Base-by-base conservation (phyloP, 2,797 vertebrate genomes). In the Chaenodraco wilsoni region DNA sequence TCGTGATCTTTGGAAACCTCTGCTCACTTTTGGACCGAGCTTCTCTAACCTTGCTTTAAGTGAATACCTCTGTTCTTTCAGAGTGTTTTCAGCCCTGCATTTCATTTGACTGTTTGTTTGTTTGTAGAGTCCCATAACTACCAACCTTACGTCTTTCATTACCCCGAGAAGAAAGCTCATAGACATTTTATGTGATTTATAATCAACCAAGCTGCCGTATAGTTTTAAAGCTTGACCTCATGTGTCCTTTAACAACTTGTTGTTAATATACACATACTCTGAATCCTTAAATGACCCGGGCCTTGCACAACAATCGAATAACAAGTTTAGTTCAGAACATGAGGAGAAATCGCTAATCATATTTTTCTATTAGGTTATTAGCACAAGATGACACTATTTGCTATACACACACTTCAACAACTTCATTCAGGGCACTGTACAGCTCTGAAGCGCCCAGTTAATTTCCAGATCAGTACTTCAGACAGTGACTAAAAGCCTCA, bases 301-400 rank as follows among this genome's bases (percentile, higher is more conserved):
- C 40, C 31, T 23, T 37, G 9, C 9, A 17, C 3, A 57, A 50
- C 21, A 1, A 15, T 9, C 50, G 52, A 45, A 37, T 40, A 17
- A 37, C 41, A 64, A 21, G 27, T 56, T 15, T 54, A 45, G 61
- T 16, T 65, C 54, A 55, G 9, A 70, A 45, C 54, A 44, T 51
- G 41, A 33, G 14, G 19, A 13, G 5, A 37, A 48, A 50, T 37
- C 15, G 0, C 37, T 60, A 9, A 48, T 16, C 45, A 33, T 10
- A 10, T 41, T 37, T 33, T 60, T 15, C 46, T n/a, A 5, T 45
- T 4, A 41, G 50, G 14, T 59, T 63, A 43, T 72, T 43, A 49
- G 23, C 15, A 58, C 45, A 19, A 74, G 37, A 33, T 52, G 23
- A 66, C 66, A 70, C 23, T 19, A 44, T 54, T 23, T 21, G 57